Evolutionary conservation across 37 sponge, comb jelly and placozoan species (phyloP).

Genomic region (Halichondria panicea): DNA sequence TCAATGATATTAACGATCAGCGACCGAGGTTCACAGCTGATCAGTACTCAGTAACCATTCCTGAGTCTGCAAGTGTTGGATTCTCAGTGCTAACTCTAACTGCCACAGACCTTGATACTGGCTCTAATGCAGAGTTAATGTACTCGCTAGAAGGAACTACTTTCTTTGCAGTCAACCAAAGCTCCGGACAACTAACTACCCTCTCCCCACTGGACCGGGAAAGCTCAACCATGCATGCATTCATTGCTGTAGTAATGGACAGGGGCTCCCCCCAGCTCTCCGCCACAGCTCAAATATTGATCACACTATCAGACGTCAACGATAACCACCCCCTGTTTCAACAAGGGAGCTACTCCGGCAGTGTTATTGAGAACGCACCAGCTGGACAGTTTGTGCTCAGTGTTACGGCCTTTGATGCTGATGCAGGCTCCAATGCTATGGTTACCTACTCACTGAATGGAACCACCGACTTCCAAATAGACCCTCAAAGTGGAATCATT

Average conservation of each 20-base stretch:
- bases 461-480: constrained; percentile 17
- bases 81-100: constrained; percentile 8
- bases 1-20: constrained; percentile 75
- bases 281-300: not conserved
- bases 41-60: not conserved
- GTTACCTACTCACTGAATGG: constrained; percentile 31
- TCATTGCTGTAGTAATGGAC: constrained; percentile 34
- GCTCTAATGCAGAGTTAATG: constrained; percentile 14
- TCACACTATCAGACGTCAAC: constrained; percentile 21
- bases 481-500: constrained; percentile 26
- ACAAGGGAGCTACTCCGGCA: not conserved
- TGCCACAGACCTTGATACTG: constrained; percentile 56
- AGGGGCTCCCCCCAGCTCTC: constrained; percentile 2
- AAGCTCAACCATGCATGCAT: not conserved
- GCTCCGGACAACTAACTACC: constrained; percentile 33
- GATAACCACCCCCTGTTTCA: constrained; percentile 45
- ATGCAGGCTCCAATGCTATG: constrained; percentile 40
- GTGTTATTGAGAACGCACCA: constrained; percentile 13
- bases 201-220: constrained; percentile 19
- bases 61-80: too few species aligned
- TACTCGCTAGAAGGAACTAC: constrained; percentile 14
- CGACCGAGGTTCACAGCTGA: constrained; percentile 42
- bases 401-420: constrained; percentile 57
- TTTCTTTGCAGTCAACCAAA: constrained; percentile 19
- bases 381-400: constrained; percentile 23